Conservation (phyloP, 2,113 vertebrate genomes). For the Platycercus adscitus region DNA sequence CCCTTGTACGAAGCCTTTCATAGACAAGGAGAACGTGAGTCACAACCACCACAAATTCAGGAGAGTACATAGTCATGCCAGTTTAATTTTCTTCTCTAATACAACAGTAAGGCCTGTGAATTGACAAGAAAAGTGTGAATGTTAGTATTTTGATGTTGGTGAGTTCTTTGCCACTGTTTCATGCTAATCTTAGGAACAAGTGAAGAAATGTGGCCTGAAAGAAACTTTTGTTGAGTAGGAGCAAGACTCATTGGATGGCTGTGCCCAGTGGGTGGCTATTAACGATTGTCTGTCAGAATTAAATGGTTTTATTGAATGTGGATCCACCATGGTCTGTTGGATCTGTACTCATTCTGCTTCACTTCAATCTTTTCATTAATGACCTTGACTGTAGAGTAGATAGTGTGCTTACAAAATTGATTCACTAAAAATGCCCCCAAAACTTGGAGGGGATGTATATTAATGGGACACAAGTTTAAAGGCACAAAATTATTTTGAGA, state of each 20-base stretch:
- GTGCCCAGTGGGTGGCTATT: conserved; percentile 28
- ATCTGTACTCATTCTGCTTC: conserved; percentile 35
- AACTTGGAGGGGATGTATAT: neutral
- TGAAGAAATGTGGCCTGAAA: conserved; percentile 10
- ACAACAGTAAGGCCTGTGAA: neutral
- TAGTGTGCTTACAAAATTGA: neutral
- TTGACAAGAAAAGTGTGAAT: neutral
- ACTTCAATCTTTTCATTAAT: conserved; percentile 34
- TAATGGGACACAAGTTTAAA: neutral
- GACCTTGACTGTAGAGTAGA: conserved; percentile 34
- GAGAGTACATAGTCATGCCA: neutral
- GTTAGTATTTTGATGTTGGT: neutral
- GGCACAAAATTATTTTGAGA: neutral
- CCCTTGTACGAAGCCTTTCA: neutral
- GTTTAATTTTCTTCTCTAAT: neutral
- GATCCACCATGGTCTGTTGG: conserved; percentile 32
- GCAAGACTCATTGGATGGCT: neutral
- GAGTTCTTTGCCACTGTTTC: neutral
- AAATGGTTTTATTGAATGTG: conserved; percentile 42
- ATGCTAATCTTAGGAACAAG: neutral
- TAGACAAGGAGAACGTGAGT: neutral
- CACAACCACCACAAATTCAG: neutral
- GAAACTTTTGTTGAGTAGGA: neutral
- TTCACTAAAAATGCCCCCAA: neutral
- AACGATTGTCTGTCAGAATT: conserved; percentile 47